A percentile compares a stretch with the other conserved stretches of the same genome.
Conservation (phyloP, 1,140 invertebrate genomes). For the Bathynomus jamesi region DNA sequence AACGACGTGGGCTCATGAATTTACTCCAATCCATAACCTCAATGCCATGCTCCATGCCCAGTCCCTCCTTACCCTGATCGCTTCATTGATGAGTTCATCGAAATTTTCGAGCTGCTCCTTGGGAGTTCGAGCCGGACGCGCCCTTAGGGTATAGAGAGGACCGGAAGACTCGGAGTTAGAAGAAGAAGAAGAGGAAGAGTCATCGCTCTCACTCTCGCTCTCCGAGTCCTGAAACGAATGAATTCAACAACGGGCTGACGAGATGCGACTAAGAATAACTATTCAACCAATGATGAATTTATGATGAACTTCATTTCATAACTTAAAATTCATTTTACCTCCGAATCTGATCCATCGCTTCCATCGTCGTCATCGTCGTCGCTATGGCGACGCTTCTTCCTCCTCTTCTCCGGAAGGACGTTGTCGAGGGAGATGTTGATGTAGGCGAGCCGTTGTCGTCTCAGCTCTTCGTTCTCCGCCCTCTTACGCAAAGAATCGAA, state of each 20-base stretch:
- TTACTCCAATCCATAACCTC: no score
- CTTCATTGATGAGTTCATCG: constrained; percentile 86
- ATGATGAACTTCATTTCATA: constrained; percentile 39
- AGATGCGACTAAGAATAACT: constrained; percentile 36
- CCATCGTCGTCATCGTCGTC: constrained; percentile 51
- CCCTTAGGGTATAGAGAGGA: constrained; percentile 70
- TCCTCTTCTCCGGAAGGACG: constrained; percentile 48
- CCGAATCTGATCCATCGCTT: not conserved
- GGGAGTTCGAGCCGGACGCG: constrained; percentile 61
- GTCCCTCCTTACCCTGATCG: constrained; percentile 70
- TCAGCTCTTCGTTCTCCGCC: constrained; percentile 56
- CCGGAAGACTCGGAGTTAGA: constrained; percentile 44
- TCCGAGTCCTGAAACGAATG: constrained; percentile 51
- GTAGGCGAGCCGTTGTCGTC: constrained; percentile 63
- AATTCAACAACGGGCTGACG: no score
- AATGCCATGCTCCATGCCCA: no score
- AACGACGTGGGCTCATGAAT: no score
- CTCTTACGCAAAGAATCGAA: constrained; percentile 49
- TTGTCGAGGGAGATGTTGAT: constrained; percentile 71
- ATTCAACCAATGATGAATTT: not conserved
- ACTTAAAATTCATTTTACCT: no score
- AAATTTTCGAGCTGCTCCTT: constrained; percentile 85
- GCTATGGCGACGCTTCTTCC: constrained; percentile 22
- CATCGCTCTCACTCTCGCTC: constrained; percentile 45
- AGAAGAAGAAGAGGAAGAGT: constrained; percentile 50